These are phyloP conservation scores for Lamproptera curius DNA, from an alignment of 2,888 invertebrate genomes.

Conservation along the genomic window DNA sequence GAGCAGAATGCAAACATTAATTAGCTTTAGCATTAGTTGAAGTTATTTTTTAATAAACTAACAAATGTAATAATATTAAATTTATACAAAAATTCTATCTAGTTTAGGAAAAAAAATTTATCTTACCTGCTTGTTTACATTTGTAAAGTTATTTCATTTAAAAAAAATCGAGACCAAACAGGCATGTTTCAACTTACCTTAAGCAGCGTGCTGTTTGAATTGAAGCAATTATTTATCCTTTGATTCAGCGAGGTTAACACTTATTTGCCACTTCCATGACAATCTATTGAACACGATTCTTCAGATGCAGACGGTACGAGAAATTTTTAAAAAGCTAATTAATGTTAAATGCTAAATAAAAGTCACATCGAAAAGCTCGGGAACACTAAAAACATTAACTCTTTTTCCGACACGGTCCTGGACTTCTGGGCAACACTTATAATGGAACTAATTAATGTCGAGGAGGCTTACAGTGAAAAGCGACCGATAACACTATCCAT, in stretches of 20 bases:
- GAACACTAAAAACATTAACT: constrained; percentile 30
- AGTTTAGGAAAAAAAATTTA: no score
- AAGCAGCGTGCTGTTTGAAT: not conserved
- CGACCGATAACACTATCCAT: constrained; percentile 76
- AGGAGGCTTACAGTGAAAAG: constrained; percentile 61
- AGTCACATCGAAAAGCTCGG: constrained; percentile 35
- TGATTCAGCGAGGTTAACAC: no score
- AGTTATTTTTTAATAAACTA: no score
- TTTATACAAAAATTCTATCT: no score
- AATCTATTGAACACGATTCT: no score
- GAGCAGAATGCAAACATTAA: not conserved
- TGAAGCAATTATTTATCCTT: not conserved
- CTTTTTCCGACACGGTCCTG: constrained; percentile 36
- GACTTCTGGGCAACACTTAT: constrained; percentile 47
- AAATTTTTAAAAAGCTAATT: not conserved
- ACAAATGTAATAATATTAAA: no score
- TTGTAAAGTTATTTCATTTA: no score
- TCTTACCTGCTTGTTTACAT: no score
- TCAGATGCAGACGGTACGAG: no score
- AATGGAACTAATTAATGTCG: constrained; percentile 48
- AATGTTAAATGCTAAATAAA: not conserved
- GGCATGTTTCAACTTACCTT: constrained; percentile 4
- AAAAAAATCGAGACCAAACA: no score
- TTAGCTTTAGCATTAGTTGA: not conserved
- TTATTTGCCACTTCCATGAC: no score